Evolutionary conservation across 2,797 vertebrate species (phyloP).

Genomic region (Parauchenoglanis punctatus): DNA sequence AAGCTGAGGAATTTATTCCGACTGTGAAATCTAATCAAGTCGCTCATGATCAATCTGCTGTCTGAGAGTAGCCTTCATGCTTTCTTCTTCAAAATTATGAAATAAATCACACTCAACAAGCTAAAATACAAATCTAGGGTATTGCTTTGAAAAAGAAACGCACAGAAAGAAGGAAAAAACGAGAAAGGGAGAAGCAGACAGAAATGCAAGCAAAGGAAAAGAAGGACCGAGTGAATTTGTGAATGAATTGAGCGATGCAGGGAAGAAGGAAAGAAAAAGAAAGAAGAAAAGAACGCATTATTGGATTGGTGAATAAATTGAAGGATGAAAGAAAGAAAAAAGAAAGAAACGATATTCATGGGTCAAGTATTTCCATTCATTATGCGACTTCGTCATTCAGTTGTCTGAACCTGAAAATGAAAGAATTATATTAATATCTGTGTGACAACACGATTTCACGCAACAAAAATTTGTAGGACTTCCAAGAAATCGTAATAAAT

Average conservation of each 20-base stretch:
- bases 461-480: background rate
- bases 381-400: slow-evolving; percentile 41
- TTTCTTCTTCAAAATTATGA: background rate
- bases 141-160: background rate
- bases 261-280: background rate
- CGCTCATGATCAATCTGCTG: background rate
- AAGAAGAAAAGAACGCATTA: background rate
- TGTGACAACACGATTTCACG: slow-evolving; percentile 23
- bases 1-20: background rate
- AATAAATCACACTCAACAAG: background rate
- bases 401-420: slow-evolving; percentile 52
- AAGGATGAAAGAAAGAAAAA: background rate
- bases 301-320: background rate
- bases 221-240: background rate
- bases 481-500: background rate
- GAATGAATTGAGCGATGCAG: no score
- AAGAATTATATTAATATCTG: slow-evolving; percentile 29
- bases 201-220: background rate
- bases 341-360: slow-evolving; percentile 9
- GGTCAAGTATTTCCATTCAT: slow-evolving; percentile 46
- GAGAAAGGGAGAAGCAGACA: background rate
- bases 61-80: background rate
- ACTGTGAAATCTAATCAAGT: background rate
- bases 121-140: background rate
- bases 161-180: slow-evolving; percentile 1